These are phyloP conservation scores for Bombus huntii DNA, from an alignment of 1,140 invertebrate genomes.

Conservation along the genomic window DNA sequence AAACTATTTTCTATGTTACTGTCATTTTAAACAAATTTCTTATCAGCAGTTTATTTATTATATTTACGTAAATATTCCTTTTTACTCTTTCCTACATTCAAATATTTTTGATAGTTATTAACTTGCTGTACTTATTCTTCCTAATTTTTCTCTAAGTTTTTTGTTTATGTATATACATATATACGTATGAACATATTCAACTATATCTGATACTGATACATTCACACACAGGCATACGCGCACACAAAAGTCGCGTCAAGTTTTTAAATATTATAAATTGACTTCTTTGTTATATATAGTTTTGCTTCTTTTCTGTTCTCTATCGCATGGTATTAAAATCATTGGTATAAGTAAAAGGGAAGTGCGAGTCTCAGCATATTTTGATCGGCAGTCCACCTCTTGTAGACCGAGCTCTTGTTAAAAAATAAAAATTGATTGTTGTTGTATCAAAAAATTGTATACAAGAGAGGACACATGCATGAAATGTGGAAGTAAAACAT, in stretches of 20 bases:
- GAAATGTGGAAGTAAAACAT: slow-evolving; percentile 18
- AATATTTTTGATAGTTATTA: slow-evolving; percentile 31
- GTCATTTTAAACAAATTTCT: slow-evolving; percentile 22
- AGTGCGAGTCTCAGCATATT: slow-evolving; percentile 12
- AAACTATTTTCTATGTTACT: not conserved
- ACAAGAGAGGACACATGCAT: not conserved
- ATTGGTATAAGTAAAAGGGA: slow-evolving; percentile 50
- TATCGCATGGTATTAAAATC: slow-evolving; percentile 40
- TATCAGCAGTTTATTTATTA: not conserved
- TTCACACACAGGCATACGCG: not conserved
- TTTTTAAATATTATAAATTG: slow-evolving; percentile 49
- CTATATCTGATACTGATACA: slow-evolving; percentile 1
- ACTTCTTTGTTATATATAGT: slow-evolving; percentile 28
- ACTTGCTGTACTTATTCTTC: not conserved
- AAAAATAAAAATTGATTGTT: slow-evolving; percentile 38
- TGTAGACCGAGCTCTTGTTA: not conserved
- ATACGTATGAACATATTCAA: slow-evolving; percentile 12
- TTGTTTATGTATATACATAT: slow-evolving; percentile 14
- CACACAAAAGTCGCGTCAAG: not conserved
- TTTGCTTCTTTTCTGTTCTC: slow-evolving; percentile 6
- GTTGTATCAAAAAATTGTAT: slow-evolving; percentile 47
- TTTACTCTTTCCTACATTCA: slow-evolving; percentile 9
- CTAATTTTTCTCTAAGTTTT: not conserved
- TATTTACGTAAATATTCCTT: slow-evolving; percentile 21
- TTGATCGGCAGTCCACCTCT: not conserved